Evolutionary conservation across 2,113 vertebrate genomes (phyloP).

Genomic region (Solea solea): DNA sequence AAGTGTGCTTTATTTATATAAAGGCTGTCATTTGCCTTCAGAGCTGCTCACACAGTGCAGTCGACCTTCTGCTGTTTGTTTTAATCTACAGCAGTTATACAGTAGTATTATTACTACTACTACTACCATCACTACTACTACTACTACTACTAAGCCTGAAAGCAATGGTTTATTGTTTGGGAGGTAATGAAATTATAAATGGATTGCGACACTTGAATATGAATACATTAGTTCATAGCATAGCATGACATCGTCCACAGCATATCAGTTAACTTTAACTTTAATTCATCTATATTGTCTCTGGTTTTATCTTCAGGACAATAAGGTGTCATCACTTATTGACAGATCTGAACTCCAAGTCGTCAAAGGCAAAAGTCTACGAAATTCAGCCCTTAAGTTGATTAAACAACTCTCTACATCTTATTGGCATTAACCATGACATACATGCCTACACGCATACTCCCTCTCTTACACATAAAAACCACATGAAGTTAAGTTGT

Average conservation of each 20-base stretch:
- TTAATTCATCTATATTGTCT: constrained; percentile 1
- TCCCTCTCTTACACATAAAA: constrained; percentile 25
- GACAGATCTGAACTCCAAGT: constrained; percentile 11
- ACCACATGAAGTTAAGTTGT: constrained; percentile 26
- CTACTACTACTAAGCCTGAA: not conserved
- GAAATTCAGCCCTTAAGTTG: no score
- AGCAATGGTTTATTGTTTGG: not conserved
- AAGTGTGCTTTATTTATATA: not conserved
- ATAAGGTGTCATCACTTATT: not conserved
- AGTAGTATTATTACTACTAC: no score
- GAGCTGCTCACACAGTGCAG: not conserved
- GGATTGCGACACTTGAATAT: not conserved
- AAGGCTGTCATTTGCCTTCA: not conserved
- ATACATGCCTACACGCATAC: constrained; percentile 13
- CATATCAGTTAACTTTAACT: not conserved
- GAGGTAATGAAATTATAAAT: not conserved
- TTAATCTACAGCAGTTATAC: not conserved
- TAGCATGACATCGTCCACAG: not conserved
- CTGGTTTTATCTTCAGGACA: not conserved
- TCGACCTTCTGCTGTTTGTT: not conserved
- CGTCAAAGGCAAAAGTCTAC: not conserved
- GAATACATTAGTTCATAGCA: not conserved
- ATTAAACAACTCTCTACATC: constrained; percentile 42
- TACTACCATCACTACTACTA: no score
- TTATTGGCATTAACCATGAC: constrained; percentile 44